Conservation (phyloP, 2,113 vertebrate species). For the Lichenostomus cassidix region DNA sequence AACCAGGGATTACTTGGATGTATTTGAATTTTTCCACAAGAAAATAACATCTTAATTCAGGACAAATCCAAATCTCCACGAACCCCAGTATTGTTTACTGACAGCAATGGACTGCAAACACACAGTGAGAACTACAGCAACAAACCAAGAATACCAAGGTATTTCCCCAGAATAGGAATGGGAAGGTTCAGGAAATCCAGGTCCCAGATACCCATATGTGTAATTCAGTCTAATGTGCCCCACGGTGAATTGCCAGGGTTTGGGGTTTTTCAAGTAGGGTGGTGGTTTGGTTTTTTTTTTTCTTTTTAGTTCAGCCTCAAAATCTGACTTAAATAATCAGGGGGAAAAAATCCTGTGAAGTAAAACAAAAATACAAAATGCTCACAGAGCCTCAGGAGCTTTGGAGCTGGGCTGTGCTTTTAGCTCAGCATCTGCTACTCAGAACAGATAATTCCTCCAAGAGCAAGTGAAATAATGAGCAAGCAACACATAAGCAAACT, state of each 20-base stretch:
- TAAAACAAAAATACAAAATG: not conserved
- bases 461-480: not conserved
- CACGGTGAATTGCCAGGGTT: not conserved
- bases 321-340: not conserved
- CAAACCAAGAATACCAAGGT: not conserved
- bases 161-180: not conserved
- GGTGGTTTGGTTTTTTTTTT: not conserved
- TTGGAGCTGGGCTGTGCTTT: not conserved
- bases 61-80: not conserved
- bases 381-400: not conserved
- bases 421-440: not conserved
- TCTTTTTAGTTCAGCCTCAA: not conserved
- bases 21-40: not conserved
- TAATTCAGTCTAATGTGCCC: not conserved
- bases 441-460: not conserved
- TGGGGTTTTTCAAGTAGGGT: not conserved
- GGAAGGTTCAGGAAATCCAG: not conserved
- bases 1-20: not conserved
- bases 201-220: not conserved
- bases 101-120: not conserved
- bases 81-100: not conserved
- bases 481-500: not conserved
- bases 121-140: not conserved
- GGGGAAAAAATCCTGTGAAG: not conserved
- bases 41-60: not conserved